Evolutionary conservation across 2,797 vertebrate genomes (phyloP), one percentile per base, ranked within the genome.

Genomic region (Danio albolineatus): DNA sequence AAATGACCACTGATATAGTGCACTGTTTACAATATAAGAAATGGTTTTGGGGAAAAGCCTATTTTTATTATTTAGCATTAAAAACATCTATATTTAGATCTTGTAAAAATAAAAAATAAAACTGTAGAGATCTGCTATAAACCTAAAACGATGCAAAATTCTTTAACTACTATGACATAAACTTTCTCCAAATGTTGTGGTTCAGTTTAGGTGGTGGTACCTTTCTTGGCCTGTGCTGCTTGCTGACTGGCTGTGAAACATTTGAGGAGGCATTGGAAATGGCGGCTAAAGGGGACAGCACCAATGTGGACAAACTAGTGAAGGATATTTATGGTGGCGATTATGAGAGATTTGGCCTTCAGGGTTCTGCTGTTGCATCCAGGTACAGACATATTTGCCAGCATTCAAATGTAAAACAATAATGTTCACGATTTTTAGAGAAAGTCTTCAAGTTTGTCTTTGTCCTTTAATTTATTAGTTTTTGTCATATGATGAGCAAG

Each of bases 401-500:
- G 38, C 2, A 13, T 69, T 39, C 2, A 1, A 8, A 2, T 7
- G 4, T 71, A 44, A 71, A 17, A 21, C 9, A 0, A 21, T 13
- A 2, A 21, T 9, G 10, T 43, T 62, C 53, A 53, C 59, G 39
- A 38, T 57, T 69, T n/a, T 28, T n/a, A 4, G 46, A 81, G 12
- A 62, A 21, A 61, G 44, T 38, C 7, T 43, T 19, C 10, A 65
- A 5, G 4, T 6, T 5, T 21, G 17, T 41, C 54, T 21, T 51
- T 66, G 19, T 19, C 8, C 7, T 28, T 56, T 49, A 6, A 28
- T 54, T 66, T 64, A 16, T 80, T 70, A 96, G 95, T 87, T 96
- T 96, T 89, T 95, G 95, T 41, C 96, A 96, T 81, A 96, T 96
- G 95, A 96, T 96, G 90, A 94, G 94, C 88, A 96, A 96, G 85